A percentile compares a stretch with the other conserved stretches of the same genome.
These are phyloP conservation scores for Sminthurinus aureus DNA, from an alignment of 2,888 invertebrate genomes.

Conservation along the genomic window DNA sequence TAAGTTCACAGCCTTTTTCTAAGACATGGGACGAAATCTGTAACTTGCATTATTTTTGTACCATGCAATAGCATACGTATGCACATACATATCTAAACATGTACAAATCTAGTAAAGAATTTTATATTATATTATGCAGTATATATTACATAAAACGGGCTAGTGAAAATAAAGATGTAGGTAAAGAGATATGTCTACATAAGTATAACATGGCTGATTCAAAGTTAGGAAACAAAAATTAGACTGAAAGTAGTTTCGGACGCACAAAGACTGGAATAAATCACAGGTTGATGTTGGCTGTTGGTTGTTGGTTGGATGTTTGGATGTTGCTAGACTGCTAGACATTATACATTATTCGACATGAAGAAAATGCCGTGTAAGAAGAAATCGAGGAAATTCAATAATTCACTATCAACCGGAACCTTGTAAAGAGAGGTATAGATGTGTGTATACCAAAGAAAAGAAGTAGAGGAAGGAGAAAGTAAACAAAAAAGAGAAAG, in stretches of 20 bases:
- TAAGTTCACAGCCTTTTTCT: not conserved
- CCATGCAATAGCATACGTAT: not conserved
- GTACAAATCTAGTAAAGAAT: not conserved
- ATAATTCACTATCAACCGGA: constrained; percentile 55
- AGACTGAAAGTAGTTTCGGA: constrained; percentile 54
- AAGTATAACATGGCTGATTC: constrained; percentile 39
- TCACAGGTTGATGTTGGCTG: constrained; percentile 35
- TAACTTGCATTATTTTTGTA: too few relatives aligned
- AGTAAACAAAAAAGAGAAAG: too few relatives aligned
- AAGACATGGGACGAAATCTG: too few relatives aligned
- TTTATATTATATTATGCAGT: not conserved
- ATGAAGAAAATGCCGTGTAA: constrained; percentile 47
- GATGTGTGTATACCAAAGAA: not conserved
- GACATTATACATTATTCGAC: constrained; percentile 43
- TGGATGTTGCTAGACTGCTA: constrained; percentile 49
- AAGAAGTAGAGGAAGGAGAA: not conserved
- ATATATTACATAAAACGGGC: not conserved
- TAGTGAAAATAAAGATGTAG: too few relatives aligned
- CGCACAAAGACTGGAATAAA: constrained; percentile 54
- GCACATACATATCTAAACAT: not conserved
- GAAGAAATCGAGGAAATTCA: constrained; percentile 54
- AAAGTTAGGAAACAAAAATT: constrained; percentile 56
- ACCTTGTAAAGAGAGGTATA: constrained; percentile 33
- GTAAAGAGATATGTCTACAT: not conserved
- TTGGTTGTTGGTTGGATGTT: constrained; percentile 41